Evolutionary conservation across 2,888 invertebrate genomes (phyloP), one percentile per base, ranked within the genome.

Genomic region (Criorhina ranunculi): DNA sequence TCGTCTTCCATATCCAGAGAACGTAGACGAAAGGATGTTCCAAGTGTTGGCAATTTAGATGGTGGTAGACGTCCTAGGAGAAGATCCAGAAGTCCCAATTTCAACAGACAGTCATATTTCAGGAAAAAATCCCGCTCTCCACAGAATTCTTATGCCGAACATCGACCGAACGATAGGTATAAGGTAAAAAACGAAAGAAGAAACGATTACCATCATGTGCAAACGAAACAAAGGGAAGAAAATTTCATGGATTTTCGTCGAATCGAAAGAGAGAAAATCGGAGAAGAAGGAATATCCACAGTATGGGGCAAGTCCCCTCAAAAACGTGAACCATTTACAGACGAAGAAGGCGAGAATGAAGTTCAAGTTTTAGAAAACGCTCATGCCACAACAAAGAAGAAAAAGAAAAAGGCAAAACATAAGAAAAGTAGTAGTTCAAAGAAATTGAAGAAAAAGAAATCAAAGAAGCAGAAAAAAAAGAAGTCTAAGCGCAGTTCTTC

Each of bases 231-330:
- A 19, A 60, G 82, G 8, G 77, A 94, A 87, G 94, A 95, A 80
- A 95, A 95, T 87, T 95, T 95, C 86, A 93, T 95, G 92, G 96
- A 96, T 88, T 93, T 94, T 0, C 91, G 96, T 72, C 92, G 96
- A 72, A 94, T 94, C 87, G 95, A 96, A 88, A 92, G 97, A 55
- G 96, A 97, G 89, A 92, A 94, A 83, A 95, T 97, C 51, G 96
- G 96, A 0, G 93, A 94, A 87, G 92, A 94, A 80, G 96, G 96
- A 7, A 94, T 95, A 17, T 92, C 94, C 1, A 93, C 94, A 78
- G 93, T 96, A 60, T 97, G 97, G 97, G 95, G 94, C 31, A 95
- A 94, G 90, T 96, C 96, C 1, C 97, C 97, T 0, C 89, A 93
- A 0, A 93, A 93, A 87, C 93, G 94, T 86, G 94, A 95, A 94